These are phyloP conservation scores for Hermaeophaga mercurialis DNA, from an alignment of 2,888 invertebrate genomes.

Conservation along the genomic window DNA sequence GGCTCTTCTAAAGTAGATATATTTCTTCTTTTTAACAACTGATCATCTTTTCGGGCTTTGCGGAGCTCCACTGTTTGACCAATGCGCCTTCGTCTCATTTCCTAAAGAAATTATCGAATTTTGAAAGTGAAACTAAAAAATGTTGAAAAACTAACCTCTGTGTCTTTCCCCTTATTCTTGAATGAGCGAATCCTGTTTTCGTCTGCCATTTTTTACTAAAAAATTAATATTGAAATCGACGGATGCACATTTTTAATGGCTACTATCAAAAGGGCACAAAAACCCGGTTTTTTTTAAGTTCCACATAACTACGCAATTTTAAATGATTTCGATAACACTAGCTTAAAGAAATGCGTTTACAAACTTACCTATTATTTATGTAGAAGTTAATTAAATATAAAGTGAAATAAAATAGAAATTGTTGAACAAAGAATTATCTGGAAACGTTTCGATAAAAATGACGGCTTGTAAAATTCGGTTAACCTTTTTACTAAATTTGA, in stretches of 20 bases:
- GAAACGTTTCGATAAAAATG: slow-evolving; percentile 28
- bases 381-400: slow-evolving; percentile 11
- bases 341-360: background rate
- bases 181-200: slow-evolving; percentile 71
- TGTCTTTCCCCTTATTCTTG: slow-evolving; percentile 78
- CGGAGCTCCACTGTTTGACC: slow-evolving; percentile 90
- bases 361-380: slow-evolving; percentile 13
- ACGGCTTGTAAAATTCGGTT: slow-evolving; percentile 27
- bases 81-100: slow-evolving; percentile 85
- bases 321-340: background rate
- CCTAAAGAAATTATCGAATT: slow-evolving; percentile 60
- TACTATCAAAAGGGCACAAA: slow-evolving; percentile 15
- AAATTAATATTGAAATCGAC: slow-evolving; percentile 2
- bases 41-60: slow-evolving; percentile 93
- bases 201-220: slow-evolving; percentile 63
- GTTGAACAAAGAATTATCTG: slow-evolving; percentile 17
- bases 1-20: slow-evolving; percentile 66
- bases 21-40: slow-evolving; percentile 88
- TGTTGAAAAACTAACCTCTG: slow-evolving; percentile 64
- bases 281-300: slow-evolving; percentile 7
- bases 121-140: background rate
- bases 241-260: slow-evolving; percentile 20
- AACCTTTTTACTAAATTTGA: slow-evolving; percentile 28
- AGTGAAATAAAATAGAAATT: slow-evolving; percentile 16
- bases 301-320: slow-evolving; percentile 14